Conservation (phyloP, 2,797 vertebrate species). For the Lagorchestes hirsutus region DNA sequence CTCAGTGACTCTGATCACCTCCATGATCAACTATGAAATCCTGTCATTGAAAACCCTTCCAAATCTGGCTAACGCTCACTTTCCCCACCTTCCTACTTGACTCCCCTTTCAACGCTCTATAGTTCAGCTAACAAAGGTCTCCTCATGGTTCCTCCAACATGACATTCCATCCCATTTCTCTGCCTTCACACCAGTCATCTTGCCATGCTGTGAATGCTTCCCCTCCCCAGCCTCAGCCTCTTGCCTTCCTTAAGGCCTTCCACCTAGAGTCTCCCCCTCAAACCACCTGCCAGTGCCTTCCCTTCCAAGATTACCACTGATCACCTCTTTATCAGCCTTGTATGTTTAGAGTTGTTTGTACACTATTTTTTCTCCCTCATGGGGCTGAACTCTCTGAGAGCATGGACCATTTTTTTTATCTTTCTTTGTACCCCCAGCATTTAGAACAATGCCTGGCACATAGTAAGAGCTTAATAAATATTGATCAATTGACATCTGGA, state of each 20-base stretch:
- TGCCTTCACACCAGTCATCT: neutral
- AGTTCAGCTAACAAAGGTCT: neutral
- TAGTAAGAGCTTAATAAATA: no score
- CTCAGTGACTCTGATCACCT: neutral
- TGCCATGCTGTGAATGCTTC: neutral
- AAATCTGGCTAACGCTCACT: neutral
- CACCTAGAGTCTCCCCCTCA: no score
- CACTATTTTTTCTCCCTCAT: no score
- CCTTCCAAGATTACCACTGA: neutral
- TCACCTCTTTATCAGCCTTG: no score
- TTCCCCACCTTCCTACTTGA: neutral
- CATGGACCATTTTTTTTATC: no score
- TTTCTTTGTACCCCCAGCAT: no score
- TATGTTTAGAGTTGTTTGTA: no score
- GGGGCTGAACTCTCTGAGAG: no score
- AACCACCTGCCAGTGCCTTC: no score
- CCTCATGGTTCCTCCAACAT: neutral
- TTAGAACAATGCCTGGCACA: no score
- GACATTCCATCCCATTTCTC: neutral
- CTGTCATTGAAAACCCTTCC: neutral
- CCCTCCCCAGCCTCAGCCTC: neutral
- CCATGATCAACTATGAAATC: neutral
- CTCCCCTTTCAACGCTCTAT: neutral
- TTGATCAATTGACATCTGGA: no score
- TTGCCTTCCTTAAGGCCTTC: neutral